These are phyloP conservation scores for Drosophila greeni DNA, from an alignment of 2,888 invertebrate genomes.

Conservation along the genomic window DNA sequence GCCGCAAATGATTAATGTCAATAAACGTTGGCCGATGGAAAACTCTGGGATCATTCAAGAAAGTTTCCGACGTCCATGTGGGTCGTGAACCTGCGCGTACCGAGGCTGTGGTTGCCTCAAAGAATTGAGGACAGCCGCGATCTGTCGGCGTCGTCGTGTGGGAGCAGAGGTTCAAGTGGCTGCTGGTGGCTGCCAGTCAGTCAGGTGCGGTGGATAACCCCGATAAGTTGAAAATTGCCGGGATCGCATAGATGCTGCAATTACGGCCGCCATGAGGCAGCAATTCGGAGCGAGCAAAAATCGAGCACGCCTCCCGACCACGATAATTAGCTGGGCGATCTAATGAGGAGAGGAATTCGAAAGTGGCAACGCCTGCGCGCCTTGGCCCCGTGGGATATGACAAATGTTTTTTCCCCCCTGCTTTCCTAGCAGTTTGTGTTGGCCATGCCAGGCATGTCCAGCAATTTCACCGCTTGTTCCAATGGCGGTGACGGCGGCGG, in stretches of 20 bases:
- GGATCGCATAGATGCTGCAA: slow-evolving; percentile 32
- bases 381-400: slow-evolving; percentile 45
- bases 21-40: slow-evolving; percentile 53
- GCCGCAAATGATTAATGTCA: slow-evolving; percentile 72
- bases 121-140: slow-evolving; percentile 60
- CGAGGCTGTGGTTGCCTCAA: slow-evolving; percentile 12
- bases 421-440: slow-evolving; percentile 20
- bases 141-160: slow-evolving; percentile 58
- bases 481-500: slow-evolving; percentile 36
- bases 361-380: slow-evolving; percentile 37
- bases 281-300: slow-evolving; percentile 38
- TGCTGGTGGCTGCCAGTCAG: slow-evolving; percentile 29
- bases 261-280: slow-evolving; percentile 47
- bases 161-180: slow-evolving; percentile 64
- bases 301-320: slow-evolving; percentile 41
- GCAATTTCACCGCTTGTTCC: slow-evolving; percentile 36
- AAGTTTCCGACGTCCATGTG: slow-evolving; percentile 48
- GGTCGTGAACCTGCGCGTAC: slow-evolving; percentile 63
- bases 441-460: slow-evolving; percentile 48
- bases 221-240: slow-evolving; percentile 53
- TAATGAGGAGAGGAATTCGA: slow-evolving; percentile 54
- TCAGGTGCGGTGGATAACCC: slow-evolving; percentile 37
- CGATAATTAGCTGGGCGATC: slow-evolving; percentile 51
- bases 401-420: slow-evolving; percentile 37
- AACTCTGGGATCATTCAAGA: slow-evolving; percentile 44